Conservation (phyloP, 2,888 invertebrate species). For the Poecilobothrus nobilitatus region DNA sequence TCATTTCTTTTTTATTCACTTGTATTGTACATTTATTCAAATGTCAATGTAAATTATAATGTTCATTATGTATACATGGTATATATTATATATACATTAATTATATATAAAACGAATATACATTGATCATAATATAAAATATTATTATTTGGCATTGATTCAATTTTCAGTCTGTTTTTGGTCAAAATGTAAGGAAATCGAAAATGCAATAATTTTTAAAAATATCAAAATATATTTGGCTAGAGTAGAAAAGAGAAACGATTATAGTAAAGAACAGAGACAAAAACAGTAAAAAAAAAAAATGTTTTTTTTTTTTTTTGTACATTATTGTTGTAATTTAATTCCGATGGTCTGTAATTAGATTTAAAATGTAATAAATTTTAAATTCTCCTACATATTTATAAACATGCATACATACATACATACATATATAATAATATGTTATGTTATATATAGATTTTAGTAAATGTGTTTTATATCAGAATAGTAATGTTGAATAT, state of each 20-base stretch:
- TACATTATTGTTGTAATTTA: background rate
- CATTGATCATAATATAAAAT: too few species aligned
- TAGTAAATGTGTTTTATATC: background rate
- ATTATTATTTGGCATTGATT: background rate
- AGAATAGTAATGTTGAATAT: background rate
- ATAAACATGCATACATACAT: too few species aligned
- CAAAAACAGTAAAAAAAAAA: background rate
- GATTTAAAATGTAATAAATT: background rate
- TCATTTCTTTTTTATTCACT: too few species aligned
- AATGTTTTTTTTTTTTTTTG: background rate
- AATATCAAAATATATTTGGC: background rate
- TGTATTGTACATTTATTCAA: too few species aligned
- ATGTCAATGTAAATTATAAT: too few species aligned
- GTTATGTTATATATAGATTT: background rate
- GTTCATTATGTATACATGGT: too few species aligned
- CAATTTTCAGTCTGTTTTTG: background rate
- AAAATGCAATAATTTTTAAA: background rate
- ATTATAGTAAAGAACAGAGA: background rate
- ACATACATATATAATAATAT: background rate
- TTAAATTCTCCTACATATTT: background rate
- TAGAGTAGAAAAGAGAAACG: background rate
- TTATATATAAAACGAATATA: too few species aligned
- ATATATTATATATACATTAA: too few species aligned
- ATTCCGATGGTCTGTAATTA: background rate
- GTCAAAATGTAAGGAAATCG: background rate